Base-by-base conservation (phyloP, 2,888 invertebrate genomes). In the Drosophila suboccidentalis region DNA sequence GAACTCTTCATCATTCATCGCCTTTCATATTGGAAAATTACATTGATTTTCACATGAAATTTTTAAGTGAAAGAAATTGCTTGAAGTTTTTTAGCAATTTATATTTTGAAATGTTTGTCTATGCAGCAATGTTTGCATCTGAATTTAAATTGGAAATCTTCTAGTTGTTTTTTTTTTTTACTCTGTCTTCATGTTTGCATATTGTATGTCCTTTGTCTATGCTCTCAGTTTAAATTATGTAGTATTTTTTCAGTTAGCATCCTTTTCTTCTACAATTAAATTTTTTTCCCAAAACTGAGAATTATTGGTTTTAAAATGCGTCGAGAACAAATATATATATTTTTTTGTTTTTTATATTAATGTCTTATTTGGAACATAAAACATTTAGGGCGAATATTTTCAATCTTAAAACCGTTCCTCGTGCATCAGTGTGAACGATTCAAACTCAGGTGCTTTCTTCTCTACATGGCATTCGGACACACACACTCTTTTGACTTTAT, bases 31-130 rank as follows among this genome's bases (percentile, higher is more conserved):
- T 22, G 22, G n/a, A 44, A 34, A 34, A 44, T 43, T 43, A 34
- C 44, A 44, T 55, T 34, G 36, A 44, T 55, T 55, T 55, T 4
- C 55, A 55, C 8, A 9, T n/a, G 22, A 34, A 19, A 44, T 44
- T 51, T 26, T n/a, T 22, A 10, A 4, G 13, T n/a, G 22, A 38
- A 51, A 15, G 5, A 13, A n/a, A 49, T 60, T 43, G 19, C 22
- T 34, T 43, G 10, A 34, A 22, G 19, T 15, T 34, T 15, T 51
- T 22, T n/a, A 22, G 10, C 3, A 34, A 19, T 19, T 15, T 13
- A 32, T 51, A 22, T 51, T 9, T 5, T n/a, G 13, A 13, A 1
- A 38, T 17, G 19, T 8, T 13, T 50, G n/a, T 9, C 0, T 4
- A n/a, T 43, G 41, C 17, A 4, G 4, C 10, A 43, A 10, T 17